Evolutionary conservation across 2,113 vertebrate genomes (phyloP), one percentile per base, ranked within the genome.

Genomic region (Bambusicola thoracicus): DNA sequence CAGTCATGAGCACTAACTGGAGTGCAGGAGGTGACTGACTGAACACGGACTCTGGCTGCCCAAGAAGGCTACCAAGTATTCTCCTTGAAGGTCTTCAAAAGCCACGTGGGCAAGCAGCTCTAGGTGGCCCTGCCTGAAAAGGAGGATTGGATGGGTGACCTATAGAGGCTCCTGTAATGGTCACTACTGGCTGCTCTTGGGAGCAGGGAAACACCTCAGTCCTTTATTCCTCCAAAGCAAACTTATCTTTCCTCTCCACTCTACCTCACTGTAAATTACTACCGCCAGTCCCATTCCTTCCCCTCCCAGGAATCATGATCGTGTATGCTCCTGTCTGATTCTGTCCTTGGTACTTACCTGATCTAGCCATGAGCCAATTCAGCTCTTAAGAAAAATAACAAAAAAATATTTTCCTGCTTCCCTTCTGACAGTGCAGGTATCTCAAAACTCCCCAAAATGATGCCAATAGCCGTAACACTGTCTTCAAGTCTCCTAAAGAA

Each of bases 71-170:
- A 8, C 4, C 30, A n/a, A 62, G 16, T 6, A 43, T 75, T 46
- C 67, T 30, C 21, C n/a, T 38, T 44, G 27, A 12, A 62, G 6
- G 82, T 21, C 77, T 0, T 46, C 7, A 21, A 2, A 29, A 49
- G n/a, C 27, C 2, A 14, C 4, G 13, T 24, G 6, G 34, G 21
- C 55, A 51, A 46, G 2, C 38, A 41, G 51, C 27, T 90, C 61
- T 19, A 11, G 55, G 10, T 19, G 30, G 53, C 29, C 17, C 53
- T 62, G 46, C 30, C 34, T 44, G 44, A 85, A 59, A 12, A 24
- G 10, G 2, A 6, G 1, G 3, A 6, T 1, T 16, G 32, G 24
- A 0, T 5, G 61, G 29, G 49, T 0, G 2, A 29, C 22, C 25
- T 66, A 19, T 55, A 78, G 44, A 68, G 10, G 27, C 20, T 15